Evolutionary conservation across 2,888 invertebrate species (phyloP), one percentile per base, ranked within the genome.

Genomic region (Cataglyphis albicans): DNA sequence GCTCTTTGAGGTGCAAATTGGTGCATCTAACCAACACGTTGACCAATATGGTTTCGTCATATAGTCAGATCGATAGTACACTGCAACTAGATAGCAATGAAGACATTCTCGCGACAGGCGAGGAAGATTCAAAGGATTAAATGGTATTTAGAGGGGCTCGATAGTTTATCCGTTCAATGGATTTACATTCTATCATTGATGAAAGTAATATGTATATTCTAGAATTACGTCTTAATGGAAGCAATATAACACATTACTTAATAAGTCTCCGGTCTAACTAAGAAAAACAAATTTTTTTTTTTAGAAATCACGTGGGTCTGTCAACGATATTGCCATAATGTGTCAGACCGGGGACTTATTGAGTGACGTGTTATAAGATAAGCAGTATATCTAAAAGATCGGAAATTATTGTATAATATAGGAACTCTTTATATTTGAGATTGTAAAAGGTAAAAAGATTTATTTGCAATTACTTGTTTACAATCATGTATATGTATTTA

Each of bases 1-100:
- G 32, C 32, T 70, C 78, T 70, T 72, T 80, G 78, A 80, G 44
- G 72, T 80, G 78, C 59, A 80, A 80, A 80, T 80, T 80, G 72
- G 25, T 80, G 78, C 41, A 80, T 44, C 70, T 80, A 70, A 70
- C 78, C 59, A 59, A 80, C 73, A 59, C 72, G 72, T 80, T 72
- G 78, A 72, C 78, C 72, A 72, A 59, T 80, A 59, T 72, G 59
- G 44, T 80, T 80, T 80, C 59, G 21, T 21, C 21, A 21, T 21
- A 80, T 80, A 80, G 78, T 32, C 25, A 80, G 32, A 80, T 80
- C 72, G 59, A 80, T 78, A 59, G 72, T 21, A 59, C 25, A 48
- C 25, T 48, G 78, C 1, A 59, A 59, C 59, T 29, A 44, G 59
- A 70, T 78, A 78, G 32, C 72, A 59, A 44, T 38, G 55, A 76